Conservation (phyloP, 92 coral and sea anemone genomes). For the Zoanthus gigantus region DNA sequence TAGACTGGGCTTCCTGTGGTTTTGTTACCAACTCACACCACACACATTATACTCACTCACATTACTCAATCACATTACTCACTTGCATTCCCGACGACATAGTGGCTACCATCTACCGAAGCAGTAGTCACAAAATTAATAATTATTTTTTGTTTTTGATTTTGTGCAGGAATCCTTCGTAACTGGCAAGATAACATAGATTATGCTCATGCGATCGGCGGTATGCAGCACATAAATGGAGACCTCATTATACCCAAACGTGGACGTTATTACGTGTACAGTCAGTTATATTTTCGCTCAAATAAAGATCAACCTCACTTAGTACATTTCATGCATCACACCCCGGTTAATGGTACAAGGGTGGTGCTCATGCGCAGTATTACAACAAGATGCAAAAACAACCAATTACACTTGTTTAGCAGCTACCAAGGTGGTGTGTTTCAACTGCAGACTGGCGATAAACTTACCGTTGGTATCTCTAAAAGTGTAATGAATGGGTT, state of each 20-base stretch:
- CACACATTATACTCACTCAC: no score
- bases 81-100: no score
- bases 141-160: background rate
- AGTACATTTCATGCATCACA: constrained; percentile 80
- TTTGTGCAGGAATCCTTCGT: constrained; percentile 68
- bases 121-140: background rate
- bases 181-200: constrained; percentile 78
- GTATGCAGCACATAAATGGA: constrained; percentile 80
- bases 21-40: no score
- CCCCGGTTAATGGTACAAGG: constrained; percentile 57
- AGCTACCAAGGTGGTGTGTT: constrained; percentile 93
- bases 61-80: no score
- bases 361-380: constrained; percentile 82
- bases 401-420: constrained; percentile 72
- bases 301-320: constrained; percentile 61
- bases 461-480: constrained; percentile 75
- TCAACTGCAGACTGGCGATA: constrained; percentile 68
- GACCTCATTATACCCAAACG: constrained; percentile 68
- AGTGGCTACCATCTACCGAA: no score
- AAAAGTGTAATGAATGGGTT: constrained; percentile 57
- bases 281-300: constrained; percentile 86
- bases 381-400: constrained; percentile 74
- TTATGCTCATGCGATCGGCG: constrained; percentile 74
- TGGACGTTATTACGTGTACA: constrained; percentile 87
- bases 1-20: no score